These are phyloP conservation scores for Lucilia sericata DNA, from an alignment of 1,140 invertebrate genomes.

Conservation along the genomic window DNA sequence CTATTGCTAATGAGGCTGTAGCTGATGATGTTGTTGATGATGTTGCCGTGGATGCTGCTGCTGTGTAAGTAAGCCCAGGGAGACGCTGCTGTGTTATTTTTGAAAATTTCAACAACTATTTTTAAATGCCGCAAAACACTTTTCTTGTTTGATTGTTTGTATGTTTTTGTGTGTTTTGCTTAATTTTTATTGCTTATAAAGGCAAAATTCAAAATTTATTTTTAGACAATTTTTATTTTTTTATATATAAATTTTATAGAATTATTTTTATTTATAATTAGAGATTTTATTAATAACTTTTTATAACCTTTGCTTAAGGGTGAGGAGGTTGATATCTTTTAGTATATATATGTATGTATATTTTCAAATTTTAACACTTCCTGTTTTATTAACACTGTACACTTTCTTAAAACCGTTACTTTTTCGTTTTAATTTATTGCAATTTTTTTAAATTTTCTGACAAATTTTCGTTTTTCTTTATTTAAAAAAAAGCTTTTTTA, in stretches of 20 bases:
- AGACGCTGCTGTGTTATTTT: slow-evolving; percentile 49
- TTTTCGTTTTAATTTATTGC: slow-evolving; percentile 24
- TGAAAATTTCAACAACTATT: slow-evolving; percentile 49
- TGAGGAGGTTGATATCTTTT: too few relatives aligned
- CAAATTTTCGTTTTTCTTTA: slow-evolving; percentile 8
- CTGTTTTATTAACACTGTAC: neutral
- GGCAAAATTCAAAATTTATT: slow-evolving; percentile 34
- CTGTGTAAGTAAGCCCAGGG: slow-evolving; percentile 46
- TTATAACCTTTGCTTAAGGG: too few relatives aligned
- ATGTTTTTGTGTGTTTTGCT: slow-evolving; percentile 10
- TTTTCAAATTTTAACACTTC: neutral
- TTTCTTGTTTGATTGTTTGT: slow-evolving; percentile 13
- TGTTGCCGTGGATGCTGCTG: neutral
- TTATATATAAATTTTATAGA: neutral
- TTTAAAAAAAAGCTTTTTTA: neutral
- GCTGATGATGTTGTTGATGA: slow-evolving; percentile 10
- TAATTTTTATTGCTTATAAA: slow-evolving; percentile 21
- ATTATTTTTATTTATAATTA: slow-evolving; percentile 7
- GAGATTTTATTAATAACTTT: neutral
- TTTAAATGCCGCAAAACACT: slow-evolving; percentile 43
- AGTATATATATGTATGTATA: too few relatives aligned
- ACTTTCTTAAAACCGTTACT: neutral
- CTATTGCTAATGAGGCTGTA: neutral
- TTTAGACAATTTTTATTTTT: slow-evolving; percentile 32
- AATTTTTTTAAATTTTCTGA: slow-evolving; percentile 36